A percentile compares a stretch with the other conserved stretches of the same genome.
These are phyloP conservation scores for Branchinecta lynchi DNA, from an alignment of 1,140 invertebrate species.

Conservation along the genomic window DNA sequence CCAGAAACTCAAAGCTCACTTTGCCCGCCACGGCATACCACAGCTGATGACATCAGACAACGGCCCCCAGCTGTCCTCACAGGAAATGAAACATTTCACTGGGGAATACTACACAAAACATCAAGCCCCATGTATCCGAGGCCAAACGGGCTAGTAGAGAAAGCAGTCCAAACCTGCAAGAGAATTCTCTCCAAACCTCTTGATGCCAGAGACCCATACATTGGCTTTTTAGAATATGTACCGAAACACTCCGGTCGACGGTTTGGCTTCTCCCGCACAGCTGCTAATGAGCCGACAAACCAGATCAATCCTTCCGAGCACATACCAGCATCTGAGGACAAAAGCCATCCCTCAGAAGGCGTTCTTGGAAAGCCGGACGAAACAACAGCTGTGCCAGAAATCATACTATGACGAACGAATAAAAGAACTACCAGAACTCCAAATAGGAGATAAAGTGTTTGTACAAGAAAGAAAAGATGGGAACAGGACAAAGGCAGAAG, in stretches of 20 bases:
- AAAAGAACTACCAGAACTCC: neutral
- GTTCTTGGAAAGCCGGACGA: conserved; percentile 4
- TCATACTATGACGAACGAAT: conserved; percentile 6
- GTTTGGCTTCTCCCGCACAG: neutral
- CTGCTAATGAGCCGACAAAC: neutral
- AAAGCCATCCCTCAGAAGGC: neutral
- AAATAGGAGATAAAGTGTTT: neutral
- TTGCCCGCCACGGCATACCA: neutral
- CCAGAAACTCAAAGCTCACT: neutral
- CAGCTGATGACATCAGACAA: neutral
- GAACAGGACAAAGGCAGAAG: neutral
- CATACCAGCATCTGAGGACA: neutral
- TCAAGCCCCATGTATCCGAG: neutral
- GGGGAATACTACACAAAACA: neutral
- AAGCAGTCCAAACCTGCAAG: neutral
- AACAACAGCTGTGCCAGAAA: conserved; percentile 8
- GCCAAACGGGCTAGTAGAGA: neutral
- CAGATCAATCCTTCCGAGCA: neutral
- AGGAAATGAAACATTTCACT: neutral
- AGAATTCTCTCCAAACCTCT: neutral
- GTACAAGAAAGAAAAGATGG: conserved; percentile 6
- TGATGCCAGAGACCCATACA: neutral
- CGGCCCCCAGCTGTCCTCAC: neutral
- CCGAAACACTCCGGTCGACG: conserved; percentile 3
- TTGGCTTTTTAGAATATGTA: conserved; percentile 7